Evolutionary conservation across 2,888 invertebrate species (phyloP).

Genomic region (Cancer borealis): DNA sequence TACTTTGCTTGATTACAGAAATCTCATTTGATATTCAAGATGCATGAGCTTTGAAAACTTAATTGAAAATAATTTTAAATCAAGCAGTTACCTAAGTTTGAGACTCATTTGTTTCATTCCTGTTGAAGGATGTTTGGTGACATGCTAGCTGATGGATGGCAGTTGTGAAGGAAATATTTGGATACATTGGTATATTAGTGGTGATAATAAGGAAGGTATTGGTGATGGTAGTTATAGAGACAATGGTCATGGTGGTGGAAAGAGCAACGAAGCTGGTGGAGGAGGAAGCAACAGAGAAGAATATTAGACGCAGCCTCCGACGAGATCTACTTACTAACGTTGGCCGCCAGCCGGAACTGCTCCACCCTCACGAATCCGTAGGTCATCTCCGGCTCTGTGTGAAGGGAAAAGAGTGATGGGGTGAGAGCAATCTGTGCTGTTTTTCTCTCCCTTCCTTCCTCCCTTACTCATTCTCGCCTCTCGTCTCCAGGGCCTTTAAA

Average conservation of each 20-base stretch:
- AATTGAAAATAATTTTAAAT: too few relatives aligned
- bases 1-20: too few relatives aligned
- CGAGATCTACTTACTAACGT: constrained; percentile 57
- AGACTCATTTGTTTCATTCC: too few relatives aligned
- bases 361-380: constrained; percentile 68
- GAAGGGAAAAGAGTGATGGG: not conserved
- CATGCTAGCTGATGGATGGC: not conserved
- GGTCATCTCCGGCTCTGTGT: constrained; percentile 68
- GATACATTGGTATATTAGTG: not conserved
- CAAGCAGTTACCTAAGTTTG: too few relatives aligned
- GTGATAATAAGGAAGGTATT: not conserved
- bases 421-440: not conserved
- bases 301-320: not conserved
- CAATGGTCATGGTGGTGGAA: not conserved
- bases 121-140: too few relatives aligned
- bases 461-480: constrained; percentile 30
- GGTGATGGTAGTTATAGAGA: not conserved
- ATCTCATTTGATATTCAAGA: too few relatives aligned
- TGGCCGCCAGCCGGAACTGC: constrained; percentile 65
- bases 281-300: not conserved
- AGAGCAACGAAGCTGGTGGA: not conserved
- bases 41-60: too few relatives aligned
- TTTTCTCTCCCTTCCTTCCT: constrained; percentile 10
- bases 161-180: not conserved
- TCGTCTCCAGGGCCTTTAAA: not conserved